Base-by-base conservation (phyloP, 1,140 invertebrate species). In the Condylostylus longicornis region DNA sequence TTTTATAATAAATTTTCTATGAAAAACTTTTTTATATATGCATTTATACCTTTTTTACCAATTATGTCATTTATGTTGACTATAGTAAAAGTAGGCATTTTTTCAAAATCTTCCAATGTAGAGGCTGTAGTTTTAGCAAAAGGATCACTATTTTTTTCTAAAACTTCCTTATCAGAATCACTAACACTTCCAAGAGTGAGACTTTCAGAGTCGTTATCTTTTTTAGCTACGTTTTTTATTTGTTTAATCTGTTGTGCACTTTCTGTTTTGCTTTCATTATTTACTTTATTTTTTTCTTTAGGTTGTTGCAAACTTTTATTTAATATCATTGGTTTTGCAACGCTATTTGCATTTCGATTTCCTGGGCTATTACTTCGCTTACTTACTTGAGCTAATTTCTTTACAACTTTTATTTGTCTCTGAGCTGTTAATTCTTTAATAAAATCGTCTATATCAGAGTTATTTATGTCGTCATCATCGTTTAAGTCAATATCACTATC, bases 31-130 rank as follows among this genome's bases (percentile, higher is more conserved):
- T n/a, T n/a, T n/a, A n/a, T n/a, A n/a, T n/a, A n/a, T n/a, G n/a
- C n/a, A n/a, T n/a, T n/a, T n/a, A n/a, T n/a, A 14, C 54, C 56
- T 28, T 46, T 46, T 39, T 59, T 54, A 28, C 57, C 59, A 13
- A 59, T 57, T 30, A 59, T 59, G 35, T 59, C 54, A 35, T 55
- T 48, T 8, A 59, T 59, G 29, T 59, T 59, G 7, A 59, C 56
- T 28, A 59, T 59, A 15, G 56, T 59, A 36, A 59, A 59, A n/a
- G 56, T 59, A 18, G 50, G 54, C 46, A 52, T 50, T 9, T 35
- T 38, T 27, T 46, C 44, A 17, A 43, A 43, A 29, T 46, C 39
- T 14, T 43, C 42, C 10, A 23, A 27, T 9, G 35, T 41, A 4
- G 36, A 30, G 8, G 18, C 10, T 12, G 33, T 18, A n/a, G 8